A percentile compares a stretch with the other conserved stretches of the same genome.
These are phyloP conservation scores for Spatulosminthurus flaviceps DNA, from an alignment of 2,888 invertebrate species.

Conservation along the genomic window DNA sequence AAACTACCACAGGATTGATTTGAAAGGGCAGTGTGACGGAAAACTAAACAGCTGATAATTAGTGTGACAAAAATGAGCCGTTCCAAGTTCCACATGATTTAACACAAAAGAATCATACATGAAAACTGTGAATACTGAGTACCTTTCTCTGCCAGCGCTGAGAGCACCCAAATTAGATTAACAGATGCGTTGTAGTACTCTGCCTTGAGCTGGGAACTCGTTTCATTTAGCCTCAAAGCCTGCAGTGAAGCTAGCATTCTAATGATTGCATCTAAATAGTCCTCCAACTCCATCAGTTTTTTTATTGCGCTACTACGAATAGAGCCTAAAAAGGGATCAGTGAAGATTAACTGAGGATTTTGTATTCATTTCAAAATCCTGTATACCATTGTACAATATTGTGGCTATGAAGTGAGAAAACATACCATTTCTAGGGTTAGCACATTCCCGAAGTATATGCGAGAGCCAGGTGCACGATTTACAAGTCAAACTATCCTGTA, in stretches of 20 bases:
- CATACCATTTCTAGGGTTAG: conserved; percentile 57
- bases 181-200: conserved; percentile 29
- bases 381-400: too few relatives aligned
- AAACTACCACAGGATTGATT: too few relatives aligned
- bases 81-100: too few relatives aligned
- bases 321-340: conserved; percentile 26
- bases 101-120: background rate
- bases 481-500: conserved; percentile 19
- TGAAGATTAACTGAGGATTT: background rate
- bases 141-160: conserved; percentile 59
- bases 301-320: conserved; percentile 11
- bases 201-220: background rate
- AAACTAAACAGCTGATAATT: too few relatives aligned
- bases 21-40: too few relatives aligned
- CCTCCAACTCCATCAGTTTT: conserved; percentile 25
- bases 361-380: background rate
- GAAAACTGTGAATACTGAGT: background rate
- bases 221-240: background rate
- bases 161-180: conserved; percentile 57
- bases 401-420: background rate
- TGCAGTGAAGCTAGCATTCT: conserved; percentile 38
- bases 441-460: conserved; percentile 54
- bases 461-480: conserved; percentile 46
- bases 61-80: too few relatives aligned
- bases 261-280: conserved; percentile 32